Conservation (phyloP, 2,797 vertebrate species). For the Neomorphus geoffroyi region DNA sequence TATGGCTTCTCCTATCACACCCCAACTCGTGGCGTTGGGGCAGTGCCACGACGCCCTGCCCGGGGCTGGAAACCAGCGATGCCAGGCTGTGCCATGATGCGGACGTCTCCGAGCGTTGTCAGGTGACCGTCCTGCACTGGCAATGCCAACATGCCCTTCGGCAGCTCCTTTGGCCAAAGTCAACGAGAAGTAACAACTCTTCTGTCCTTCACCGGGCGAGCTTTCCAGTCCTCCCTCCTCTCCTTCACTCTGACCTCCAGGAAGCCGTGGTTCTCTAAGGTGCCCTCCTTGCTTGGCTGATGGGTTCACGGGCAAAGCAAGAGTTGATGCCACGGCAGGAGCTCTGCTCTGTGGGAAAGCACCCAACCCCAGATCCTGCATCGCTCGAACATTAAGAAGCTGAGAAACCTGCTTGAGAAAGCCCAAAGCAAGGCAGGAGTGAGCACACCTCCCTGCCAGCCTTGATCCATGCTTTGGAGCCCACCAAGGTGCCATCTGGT, state of each 20-base stretch:
- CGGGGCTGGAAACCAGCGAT: not conserved
- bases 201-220: not conserved
- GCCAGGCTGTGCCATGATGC: not conserved
- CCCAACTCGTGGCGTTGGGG: not conserved
- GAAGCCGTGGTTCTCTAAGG: accelerated
- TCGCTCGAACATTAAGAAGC: accelerated
- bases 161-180: not conserved
- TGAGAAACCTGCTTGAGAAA: not conserved
- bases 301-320: not conserved
- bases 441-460: not conserved
- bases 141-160: accelerated
- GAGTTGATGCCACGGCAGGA: accelerated
- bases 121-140: no score
- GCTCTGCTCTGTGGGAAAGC: not conserved
- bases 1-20: slow-evolving; percentile 9
- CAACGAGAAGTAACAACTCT: accelerated
- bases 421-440: accelerated
- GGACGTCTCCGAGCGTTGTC: accelerated
- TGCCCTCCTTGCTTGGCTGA: not conserved
- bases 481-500: not conserved
- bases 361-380: not conserved
- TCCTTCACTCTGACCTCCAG: not conserved
- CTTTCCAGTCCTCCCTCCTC: not conserved
- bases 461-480: not conserved
- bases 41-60: not conserved